These are phyloP conservation scores for Sebastes minor DNA, from an alignment of 2,797 vertebrate species.

Conservation along the genomic window DNA sequence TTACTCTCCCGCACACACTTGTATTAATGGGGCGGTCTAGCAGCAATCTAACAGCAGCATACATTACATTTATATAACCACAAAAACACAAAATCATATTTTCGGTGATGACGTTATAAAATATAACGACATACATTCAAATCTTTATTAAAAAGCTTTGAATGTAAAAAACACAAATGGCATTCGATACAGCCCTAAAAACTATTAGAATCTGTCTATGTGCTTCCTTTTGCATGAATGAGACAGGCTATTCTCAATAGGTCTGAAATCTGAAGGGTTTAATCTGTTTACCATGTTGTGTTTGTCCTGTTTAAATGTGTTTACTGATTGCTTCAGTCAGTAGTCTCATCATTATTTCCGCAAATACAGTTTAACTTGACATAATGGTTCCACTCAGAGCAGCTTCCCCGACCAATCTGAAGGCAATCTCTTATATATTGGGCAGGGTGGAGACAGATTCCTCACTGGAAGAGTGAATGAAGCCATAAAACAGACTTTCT, in stretches of 20 bases:
- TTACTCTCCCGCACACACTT: too few relatives aligned
- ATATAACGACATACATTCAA: too few relatives aligned
- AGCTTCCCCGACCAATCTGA: background rate
- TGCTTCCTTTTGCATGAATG: background rate
- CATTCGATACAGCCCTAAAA: background rate
- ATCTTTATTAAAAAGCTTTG: too few relatives aligned
- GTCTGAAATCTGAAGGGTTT: background rate
- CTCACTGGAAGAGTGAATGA: background rate
- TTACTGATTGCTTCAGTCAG: background rate
- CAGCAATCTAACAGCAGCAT: too few relatives aligned
- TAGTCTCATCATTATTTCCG: background rate
- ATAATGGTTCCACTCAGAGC: background rate
- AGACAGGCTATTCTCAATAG: background rate
- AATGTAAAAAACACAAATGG: too few relatives aligned
- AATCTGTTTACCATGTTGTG: background rate
- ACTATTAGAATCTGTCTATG: background rate
- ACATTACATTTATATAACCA: too few relatives aligned
- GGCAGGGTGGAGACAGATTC: background rate
- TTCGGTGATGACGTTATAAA: too few relatives aligned
- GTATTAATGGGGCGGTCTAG: too few relatives aligned
- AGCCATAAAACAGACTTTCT: background rate
- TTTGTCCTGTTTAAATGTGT: background rate
- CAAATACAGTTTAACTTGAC: background rate
- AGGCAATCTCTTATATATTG: background rate
- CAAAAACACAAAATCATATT: too few relatives aligned